Conservation (phyloP, 1,140 invertebrate species). For the Harpegnathos saltator region DNA sequence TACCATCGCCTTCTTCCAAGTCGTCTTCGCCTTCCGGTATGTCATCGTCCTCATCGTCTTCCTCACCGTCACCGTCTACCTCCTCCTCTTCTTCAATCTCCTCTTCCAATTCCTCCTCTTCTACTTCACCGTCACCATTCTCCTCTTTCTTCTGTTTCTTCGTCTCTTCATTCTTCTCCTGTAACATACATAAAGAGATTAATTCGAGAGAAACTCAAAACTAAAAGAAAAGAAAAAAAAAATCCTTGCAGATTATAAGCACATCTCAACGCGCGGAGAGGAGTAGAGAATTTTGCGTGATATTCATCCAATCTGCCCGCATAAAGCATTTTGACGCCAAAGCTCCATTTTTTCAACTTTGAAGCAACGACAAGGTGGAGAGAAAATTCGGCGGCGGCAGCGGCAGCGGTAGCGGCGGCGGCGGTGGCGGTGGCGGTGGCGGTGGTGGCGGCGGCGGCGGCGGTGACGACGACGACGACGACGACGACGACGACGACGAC, state of each 20-base stretch:
- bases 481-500: too few relatives aligned
- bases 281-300: neutral
- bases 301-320: neutral
- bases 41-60: constrained; percentile 90
- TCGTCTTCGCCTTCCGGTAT: constrained; percentile 90
- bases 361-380: neutral
- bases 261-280: too few relatives aligned
- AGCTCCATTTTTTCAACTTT: neutral
- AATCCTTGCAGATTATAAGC: neutral
- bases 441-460: too few relatives aligned
- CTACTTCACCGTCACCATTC: constrained; percentile 88
- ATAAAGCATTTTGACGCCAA: too few relatives aligned
- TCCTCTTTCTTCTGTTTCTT: constrained; percentile 93
- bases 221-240: too few relatives aligned
- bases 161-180: constrained; percentile 91
- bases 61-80: constrained; percentile 86
- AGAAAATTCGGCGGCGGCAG: constrained; percentile 29
- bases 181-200: constrained; percentile 70
- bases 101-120: constrained; percentile 84
- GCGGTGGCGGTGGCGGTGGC: too few relatives aligned
- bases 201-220: too few relatives aligned
- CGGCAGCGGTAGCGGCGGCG: too few relatives aligned
- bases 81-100: constrained; percentile 84
- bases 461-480: too few relatives aligned
- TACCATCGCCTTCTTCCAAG: constrained; percentile 89